Conservation (phyloP, 2,888 invertebrate genomes). For the Phasia obesa region DNA sequence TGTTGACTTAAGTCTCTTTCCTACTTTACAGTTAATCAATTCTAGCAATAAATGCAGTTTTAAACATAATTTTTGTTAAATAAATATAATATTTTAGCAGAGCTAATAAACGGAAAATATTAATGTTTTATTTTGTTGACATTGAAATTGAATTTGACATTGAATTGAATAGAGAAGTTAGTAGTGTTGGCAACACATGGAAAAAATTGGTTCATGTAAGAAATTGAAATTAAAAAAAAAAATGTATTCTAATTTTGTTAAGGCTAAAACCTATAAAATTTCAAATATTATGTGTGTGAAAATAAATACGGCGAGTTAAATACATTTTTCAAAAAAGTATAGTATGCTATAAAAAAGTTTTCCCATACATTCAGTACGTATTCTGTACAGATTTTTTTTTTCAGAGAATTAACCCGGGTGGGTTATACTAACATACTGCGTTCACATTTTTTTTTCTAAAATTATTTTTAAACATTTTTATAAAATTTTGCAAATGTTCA, state of each 20-base stretch:
- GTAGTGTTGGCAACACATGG: background rate
- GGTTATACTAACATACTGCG: too few species aligned
- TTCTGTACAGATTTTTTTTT: too few species aligned
- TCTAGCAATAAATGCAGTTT: conserved; percentile 36
- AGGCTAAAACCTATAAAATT: background rate
- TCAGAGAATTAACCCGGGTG: too few species aligned
- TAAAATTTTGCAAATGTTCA: too few species aligned
- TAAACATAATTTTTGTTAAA: conserved; percentile 33
- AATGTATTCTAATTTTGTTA: background rate
- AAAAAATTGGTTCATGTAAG: background rate
- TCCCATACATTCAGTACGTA: too few species aligned
- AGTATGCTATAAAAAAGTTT: too few species aligned
- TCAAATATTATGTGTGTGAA: too few species aligned
- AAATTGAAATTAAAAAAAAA: conserved; percentile 1
- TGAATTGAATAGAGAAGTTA: background rate
- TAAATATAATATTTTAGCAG: conserved; percentile 10
- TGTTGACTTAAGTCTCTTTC: conserved; percentile 45
- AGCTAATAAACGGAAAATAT: background rate
- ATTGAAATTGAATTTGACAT: conserved; percentile 48
- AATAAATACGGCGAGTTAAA: too few species aligned
- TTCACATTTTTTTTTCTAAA: too few species aligned
- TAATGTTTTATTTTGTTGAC: conserved; percentile 29
- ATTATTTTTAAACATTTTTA: too few species aligned
- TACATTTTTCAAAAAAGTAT: too few species aligned
- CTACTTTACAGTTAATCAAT: background rate